Conservation (phyloP, 2,113 vertebrate genomes). For the Dinomys branickii region DNA sequence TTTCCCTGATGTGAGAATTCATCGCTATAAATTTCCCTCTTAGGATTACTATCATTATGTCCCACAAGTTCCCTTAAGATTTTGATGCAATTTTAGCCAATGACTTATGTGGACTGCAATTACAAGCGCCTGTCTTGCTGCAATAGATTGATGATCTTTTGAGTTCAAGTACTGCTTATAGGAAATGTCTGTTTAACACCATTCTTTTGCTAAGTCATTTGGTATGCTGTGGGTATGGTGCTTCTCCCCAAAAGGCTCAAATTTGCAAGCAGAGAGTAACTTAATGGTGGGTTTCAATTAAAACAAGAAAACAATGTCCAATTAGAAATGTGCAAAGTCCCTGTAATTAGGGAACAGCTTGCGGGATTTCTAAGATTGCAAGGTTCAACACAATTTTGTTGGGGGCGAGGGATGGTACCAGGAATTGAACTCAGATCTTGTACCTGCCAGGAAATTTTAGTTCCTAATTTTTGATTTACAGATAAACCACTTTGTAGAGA, state of each 20-base stretch:
- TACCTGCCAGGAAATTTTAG: not conserved
- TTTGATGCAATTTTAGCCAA: too few relatives aligned
- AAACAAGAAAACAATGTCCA: not conserved
- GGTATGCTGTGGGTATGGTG: not conserved
- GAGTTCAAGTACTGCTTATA: not conserved
- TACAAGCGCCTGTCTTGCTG: not conserved
- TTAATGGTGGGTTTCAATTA: not conserved
- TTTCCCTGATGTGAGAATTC: too few relatives aligned
- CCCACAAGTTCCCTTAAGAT: too few relatives aligned
- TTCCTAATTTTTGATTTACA: not conserved
- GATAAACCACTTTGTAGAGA: too few relatives aligned
- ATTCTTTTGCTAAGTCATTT: not conserved
- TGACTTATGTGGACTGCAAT: too few relatives aligned
- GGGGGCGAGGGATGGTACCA: too few relatives aligned
- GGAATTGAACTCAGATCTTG: too few relatives aligned
- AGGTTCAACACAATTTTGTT: too few relatives aligned
- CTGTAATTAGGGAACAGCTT: too few relatives aligned
- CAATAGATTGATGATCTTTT: not conserved
- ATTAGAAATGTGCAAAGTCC: not conserved
- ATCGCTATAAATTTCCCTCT: too few relatives aligned
- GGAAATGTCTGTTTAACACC: not conserved
- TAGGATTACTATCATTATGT: too few relatives aligned
- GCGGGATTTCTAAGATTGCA: too few relatives aligned
- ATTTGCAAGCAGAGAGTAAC: not conserved
- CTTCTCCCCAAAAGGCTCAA: not conserved